phyloP scores from a whole-genome alignment of 2,113 vertebrate genomes.

The Gymnogyps californianus region DNA sequence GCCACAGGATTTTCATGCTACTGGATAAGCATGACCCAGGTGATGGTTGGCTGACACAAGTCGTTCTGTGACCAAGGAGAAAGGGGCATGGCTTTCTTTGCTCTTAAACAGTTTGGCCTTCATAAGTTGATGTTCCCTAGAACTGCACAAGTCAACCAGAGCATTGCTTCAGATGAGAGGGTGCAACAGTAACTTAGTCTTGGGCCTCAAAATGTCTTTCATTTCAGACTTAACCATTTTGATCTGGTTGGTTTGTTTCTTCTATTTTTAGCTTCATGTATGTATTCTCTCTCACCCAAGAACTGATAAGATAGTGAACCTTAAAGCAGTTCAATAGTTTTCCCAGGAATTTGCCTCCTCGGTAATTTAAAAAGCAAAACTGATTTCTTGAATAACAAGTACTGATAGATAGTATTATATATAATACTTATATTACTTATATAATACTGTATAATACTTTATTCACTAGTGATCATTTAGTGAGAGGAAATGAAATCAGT shows the following conservation, averaged over 20 bases:
- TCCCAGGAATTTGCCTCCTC: background rate
- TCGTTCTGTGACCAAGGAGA: background rate
- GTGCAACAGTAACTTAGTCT: background rate
- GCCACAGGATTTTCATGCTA: background rate
- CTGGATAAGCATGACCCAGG: background rate
- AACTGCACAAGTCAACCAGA: background rate
- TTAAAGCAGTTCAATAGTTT: background rate
- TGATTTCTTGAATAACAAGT: background rate
- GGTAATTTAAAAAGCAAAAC: background rate
- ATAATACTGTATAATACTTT: background rate
- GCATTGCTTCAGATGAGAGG: background rate
- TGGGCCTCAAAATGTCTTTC: background rate
- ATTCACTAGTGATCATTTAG: background rate
- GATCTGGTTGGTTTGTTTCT: background rate
- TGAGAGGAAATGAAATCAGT: background rate
- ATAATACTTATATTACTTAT: background rate
- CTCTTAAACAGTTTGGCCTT: background rate
- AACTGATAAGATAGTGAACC: background rate
- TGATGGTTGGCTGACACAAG: background rate
- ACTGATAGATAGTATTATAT: background rate
- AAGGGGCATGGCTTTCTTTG: background rate
- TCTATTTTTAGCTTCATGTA: background rate
- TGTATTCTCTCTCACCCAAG: background rate
- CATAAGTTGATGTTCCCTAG: fast-evolving
- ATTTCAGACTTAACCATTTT: background rate